Percentiles rank a stretch among this genome's conserved stretches.
These are phyloP conservation scores for Spinus pinus DNA, from an alignment of 2,797 vertebrate species.

Conservation along the genomic window DNA sequence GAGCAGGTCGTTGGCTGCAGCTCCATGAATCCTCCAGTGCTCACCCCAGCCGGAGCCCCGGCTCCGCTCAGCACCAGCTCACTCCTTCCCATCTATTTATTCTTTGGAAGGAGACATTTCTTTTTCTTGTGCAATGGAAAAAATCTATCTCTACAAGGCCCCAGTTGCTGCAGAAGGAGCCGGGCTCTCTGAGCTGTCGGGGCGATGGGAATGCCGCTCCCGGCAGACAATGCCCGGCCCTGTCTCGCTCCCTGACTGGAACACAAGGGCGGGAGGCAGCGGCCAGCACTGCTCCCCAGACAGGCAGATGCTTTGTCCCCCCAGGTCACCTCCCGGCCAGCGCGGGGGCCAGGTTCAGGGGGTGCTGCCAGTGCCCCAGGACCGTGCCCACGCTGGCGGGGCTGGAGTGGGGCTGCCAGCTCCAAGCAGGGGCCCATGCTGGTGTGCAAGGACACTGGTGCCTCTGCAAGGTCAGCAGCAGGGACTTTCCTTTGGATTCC, in stretches of 20 bases:
- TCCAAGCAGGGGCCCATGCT: neutral
- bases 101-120: conserved; percentile 24
- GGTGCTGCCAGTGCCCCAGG: neutral
- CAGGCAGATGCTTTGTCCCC: conserved; percentile 52
- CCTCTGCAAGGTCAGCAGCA: neutral
- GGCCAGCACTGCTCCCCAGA: neutral
- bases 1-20: conserved; percentile 23
- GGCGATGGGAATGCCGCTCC: neutral
- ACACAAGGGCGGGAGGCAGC: conserved; percentile 18
- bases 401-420: neutral
- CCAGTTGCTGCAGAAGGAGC: neutral
- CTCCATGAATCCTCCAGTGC: neutral
- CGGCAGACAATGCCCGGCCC: conserved; percentile 56
- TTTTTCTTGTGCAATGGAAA: conserved; percentile 61
- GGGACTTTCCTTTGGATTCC: neutral
- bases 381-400: neutral
- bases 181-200: neutral
- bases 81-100: conserved; percentile 3
- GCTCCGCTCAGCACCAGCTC: conserved; percentile 14
- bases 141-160: conserved; percentile 9
- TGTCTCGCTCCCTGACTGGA: conserved; percentile 46
- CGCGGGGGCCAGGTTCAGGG: neutral
- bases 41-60: conserved; percentile 5
- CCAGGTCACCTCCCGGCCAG: neutral
- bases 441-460: neutral